Conservation (phyloP, 2,888 invertebrate species). For the Rhogogaster chlorosoma region DNA sequence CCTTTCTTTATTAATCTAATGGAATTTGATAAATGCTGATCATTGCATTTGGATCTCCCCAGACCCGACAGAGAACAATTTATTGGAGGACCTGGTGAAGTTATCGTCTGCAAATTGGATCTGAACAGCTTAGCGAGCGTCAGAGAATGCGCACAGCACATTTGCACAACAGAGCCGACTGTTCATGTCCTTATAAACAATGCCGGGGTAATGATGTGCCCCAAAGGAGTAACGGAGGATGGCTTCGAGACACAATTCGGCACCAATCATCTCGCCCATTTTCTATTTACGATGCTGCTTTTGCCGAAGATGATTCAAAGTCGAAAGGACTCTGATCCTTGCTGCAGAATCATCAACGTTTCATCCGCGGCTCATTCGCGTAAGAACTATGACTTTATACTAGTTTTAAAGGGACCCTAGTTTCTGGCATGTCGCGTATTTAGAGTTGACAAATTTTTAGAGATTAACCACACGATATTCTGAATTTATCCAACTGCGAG, state of each 20-base stretch:
- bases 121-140: slow-evolving; percentile 81
- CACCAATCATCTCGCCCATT: slow-evolving; percentile 84
- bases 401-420: neutral
- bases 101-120: slow-evolving; percentile 76
- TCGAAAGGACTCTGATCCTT: slow-evolving; percentile 77
- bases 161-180: slow-evolving; percentile 77
- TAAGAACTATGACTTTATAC: slow-evolving; percentile 65
- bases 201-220: slow-evolving; percentile 86
- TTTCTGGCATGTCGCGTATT: neutral
- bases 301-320: slow-evolving; percentile 81
- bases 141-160: slow-evolving; percentile 79
- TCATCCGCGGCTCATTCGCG: slow-evolving; percentile 81
- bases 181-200: slow-evolving; percentile 86
- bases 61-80: slow-evolving; percentile 65
- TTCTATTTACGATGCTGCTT: slow-evolving; percentile 82
- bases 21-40: neutral
- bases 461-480: neutral
- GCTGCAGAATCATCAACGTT: slow-evolving; percentile 81
- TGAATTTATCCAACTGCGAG: neutral
- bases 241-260: slow-evolving; percentile 85
- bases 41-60: neutral
- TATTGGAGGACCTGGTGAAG: slow-evolving; percentile 66
- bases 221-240: slow-evolving; percentile 82
- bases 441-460: neutral
- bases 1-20: neutral